Percentiles rank a stretch among this genome's conserved stretches.
phyloP scores from a whole-genome alignment of 2,113 vertebrate species.

The Heptranchias perlo region DNA sequence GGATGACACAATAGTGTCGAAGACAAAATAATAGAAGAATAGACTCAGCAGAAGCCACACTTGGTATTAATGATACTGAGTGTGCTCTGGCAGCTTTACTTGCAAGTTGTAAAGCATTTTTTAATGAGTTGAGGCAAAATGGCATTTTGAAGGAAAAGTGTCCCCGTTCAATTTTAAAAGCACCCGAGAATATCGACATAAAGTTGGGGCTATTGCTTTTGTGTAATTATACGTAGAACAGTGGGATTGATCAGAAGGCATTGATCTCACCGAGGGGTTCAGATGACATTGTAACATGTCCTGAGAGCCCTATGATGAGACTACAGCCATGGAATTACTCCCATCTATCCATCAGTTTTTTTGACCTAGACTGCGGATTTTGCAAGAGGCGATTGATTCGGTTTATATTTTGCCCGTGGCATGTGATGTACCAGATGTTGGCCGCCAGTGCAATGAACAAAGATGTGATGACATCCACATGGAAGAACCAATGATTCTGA shows the following conservation, averaged over 20 bases:
- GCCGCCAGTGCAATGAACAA: too few species aligned
- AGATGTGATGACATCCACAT: neutral
- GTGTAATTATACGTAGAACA: neutral
- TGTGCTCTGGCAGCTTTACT: neutral
- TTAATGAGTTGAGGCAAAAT: slow-evolving; percentile 9
- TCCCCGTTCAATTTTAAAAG: neutral
- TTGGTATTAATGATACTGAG: neutral
- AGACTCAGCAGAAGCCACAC: neutral
- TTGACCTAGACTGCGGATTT: neutral
- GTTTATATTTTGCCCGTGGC: neutral
- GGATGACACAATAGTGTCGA: neutral
- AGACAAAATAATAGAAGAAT: neutral
- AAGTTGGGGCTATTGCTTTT: neutral
- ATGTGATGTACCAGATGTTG: neutral
- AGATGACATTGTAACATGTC: neutral
- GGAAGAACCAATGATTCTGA: neutral
- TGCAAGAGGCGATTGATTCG: neutral
- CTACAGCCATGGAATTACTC: neutral
- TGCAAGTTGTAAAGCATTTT: neutral
- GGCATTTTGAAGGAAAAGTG: neutral
- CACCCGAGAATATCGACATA: neutral
- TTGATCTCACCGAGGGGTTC: neutral
- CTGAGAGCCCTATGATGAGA: neutral
- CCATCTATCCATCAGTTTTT: neutral
- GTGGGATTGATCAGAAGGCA: neutral